phyloP scores from a whole-genome alignment of 1,140 invertebrate genomes.

The Pectinophora gossypiella region DNA sequence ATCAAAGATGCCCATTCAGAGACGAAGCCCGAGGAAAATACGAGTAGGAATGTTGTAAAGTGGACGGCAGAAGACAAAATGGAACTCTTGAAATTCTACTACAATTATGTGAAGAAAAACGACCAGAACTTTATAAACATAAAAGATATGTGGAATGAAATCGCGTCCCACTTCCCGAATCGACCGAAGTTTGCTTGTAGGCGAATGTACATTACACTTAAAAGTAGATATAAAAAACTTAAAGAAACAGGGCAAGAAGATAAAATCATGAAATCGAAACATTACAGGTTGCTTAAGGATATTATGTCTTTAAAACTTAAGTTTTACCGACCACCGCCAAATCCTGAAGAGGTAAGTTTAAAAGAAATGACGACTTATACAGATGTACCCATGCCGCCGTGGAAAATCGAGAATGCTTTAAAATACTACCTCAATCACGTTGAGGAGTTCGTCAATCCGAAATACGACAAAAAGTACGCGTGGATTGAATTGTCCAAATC shows the following conservation, averaged over 20 bases:
- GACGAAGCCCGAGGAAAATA: slow-evolving; percentile 9
- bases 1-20: slow-evolving; percentile 17
- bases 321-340: slow-evolving; percentile 30
- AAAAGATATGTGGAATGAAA: slow-evolving; percentile 58
- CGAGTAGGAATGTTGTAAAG: slow-evolving; percentile 21
- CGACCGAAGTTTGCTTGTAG: slow-evolving; percentile 43
- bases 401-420: slow-evolving; percentile 44
- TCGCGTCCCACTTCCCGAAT: slow-evolving; percentile 36
- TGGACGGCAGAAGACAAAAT: slow-evolving; percentile 33
- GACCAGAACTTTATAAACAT: slow-evolving; percentile 40
- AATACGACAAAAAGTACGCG: slow-evolving; percentile 53
- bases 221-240: neutral
- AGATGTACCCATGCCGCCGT: slow-evolving; percentile 37
- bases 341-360: slow-evolving; percentile 8
- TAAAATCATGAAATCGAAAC: neutral
- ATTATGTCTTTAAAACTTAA: slow-evolving; percentile 41
- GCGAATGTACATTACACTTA: slow-evolving; percentile 41
- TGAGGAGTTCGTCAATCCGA: slow-evolving; percentile 53
- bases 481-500: slow-evolving; percentile 53
- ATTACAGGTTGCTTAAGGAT: neutral
- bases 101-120: slow-evolving; percentile 45
- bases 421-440: slow-evolving; percentile 53
- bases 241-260: neutral
- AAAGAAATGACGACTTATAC: slow-evolving; percentile 35
- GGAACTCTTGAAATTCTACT: neutral